Base-by-base conservation (phyloP, 2,113 vertebrate genomes). In the Fulica atra region DNA sequence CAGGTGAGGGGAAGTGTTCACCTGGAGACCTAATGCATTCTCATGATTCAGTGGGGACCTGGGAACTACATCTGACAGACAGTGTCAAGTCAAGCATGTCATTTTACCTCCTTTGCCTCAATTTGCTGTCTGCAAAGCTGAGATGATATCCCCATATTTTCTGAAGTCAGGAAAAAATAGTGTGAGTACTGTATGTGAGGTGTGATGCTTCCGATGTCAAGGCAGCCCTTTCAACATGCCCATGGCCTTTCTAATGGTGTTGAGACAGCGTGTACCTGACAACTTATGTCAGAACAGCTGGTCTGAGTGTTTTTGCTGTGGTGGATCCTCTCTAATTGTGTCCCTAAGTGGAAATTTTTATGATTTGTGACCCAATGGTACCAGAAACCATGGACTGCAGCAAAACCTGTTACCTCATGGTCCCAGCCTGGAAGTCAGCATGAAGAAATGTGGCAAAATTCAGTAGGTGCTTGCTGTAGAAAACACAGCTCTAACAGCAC, bases 61-160 rank as follows among this genome's bases (percentile, higher is more conserved):
- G 23, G 50, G 57, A 87, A 26, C 7, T 36, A 44, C 48, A 57
- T 28, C 53, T 61, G n/a, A 21, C 53, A 73, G 76, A 8, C 33
- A 18, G 5, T 9, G 35, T 71, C 31, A 26, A 16, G 31, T 73
- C 6, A 0, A 12, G 53, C 23, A 10, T 2, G 1, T 56, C 3
- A 7, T 79, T 82, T 81, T 38, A 17, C 50, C 13, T 66, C 57
- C 61, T 79, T 71, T 78, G 44, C 40, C 60, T 73, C 28, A 5
- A 13, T 65, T 91, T 87, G 35, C 69, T 46, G 10, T 66, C 54
- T 77, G 64, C 9, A 17, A 60, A 88, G 44, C 63, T n/a, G 29
- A 76, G 53, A 56, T 20, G 35, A 16, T 36, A 44, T 13, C 42
- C 28, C 29, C 31, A 6, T 33, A 3, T 25, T 54, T 88, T 64